Conservation (phyloP, 2,113 vertebrate genomes). For the Calypte anna region DNA sequence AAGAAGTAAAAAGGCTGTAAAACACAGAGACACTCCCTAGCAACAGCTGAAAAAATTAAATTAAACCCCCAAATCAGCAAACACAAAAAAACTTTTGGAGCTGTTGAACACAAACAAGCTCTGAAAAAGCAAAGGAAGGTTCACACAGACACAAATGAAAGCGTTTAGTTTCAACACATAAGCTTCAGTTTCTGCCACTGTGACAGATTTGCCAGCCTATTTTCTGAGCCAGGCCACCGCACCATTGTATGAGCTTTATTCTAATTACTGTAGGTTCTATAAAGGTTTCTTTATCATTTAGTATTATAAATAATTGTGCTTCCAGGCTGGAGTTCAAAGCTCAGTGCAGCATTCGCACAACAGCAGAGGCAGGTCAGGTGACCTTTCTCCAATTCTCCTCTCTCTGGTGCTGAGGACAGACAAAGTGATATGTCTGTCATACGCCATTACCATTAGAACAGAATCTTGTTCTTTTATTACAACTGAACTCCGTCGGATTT, state of each 20-base stretch:
- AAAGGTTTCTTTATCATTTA: constrained; percentile 72
- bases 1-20: neutral
- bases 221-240: constrained; percentile 7
- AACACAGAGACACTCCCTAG: neutral
- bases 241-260: constrained; percentile 54
- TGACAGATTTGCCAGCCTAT: neutral
- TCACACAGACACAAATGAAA: neutral
- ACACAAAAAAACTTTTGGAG: neutral
- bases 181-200: constrained; percentile 23
- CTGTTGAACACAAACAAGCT: neutral
- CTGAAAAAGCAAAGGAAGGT: constrained; percentile 3
- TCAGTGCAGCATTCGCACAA: constrained; percentile 55
- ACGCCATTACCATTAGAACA: constrained; percentile 85
- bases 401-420: constrained; percentile 76
- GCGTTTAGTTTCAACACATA: constrained; percentile 23
- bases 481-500: constrained; percentile 83
- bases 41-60: neutral
- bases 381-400: constrained; percentile 72
- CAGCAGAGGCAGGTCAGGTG: constrained; percentile 75
- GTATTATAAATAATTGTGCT: constrained; percentile 76
- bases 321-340: constrained; percentile 75
- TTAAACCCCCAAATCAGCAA: neutral
- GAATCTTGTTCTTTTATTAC: constrained; percentile 86
- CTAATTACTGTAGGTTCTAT: constrained; percentile 66
- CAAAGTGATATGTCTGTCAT: constrained; percentile 84